Percentiles rank a stretch among this genome's conserved stretches.
These are phyloP conservation scores for Gambusia holbrooki DNA, from an alignment of 2,113 vertebrate species.

Conservation along the genomic window DNA sequence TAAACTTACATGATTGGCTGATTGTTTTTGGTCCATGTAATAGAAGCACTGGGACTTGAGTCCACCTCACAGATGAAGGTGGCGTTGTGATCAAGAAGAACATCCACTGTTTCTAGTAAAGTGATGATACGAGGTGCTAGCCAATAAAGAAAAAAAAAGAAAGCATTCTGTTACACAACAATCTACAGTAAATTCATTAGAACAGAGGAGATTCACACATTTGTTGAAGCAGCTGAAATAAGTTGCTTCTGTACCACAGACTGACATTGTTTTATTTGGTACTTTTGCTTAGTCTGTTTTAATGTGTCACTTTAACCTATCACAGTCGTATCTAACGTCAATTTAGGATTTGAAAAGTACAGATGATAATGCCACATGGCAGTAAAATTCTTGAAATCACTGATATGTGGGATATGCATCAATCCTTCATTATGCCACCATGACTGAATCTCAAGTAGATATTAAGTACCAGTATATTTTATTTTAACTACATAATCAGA, in stretches of 20 bases:
- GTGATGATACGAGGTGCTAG: slow-evolving; percentile 91
- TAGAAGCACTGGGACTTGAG: slow-evolving; percentile 87
- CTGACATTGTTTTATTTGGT: background rate
- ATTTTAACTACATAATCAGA: background rate
- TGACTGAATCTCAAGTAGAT: too few relatives aligned
- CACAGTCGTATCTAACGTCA: background rate
- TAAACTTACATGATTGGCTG: slow-evolving; percentile 88
- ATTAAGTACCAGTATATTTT: too few relatives aligned
- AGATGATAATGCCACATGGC: background rate
- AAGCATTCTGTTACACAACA: slow-evolving; percentile 1
- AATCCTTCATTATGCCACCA: too few relatives aligned
- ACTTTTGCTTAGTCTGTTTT: too few relatives aligned
- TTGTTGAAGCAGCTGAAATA: background rate
- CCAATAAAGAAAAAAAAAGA: slow-evolving; percentile 3
- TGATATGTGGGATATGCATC: background rate
- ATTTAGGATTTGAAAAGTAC: background rate
- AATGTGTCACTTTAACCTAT: too few relatives aligned
- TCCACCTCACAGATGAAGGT: slow-evolving; percentile 96
- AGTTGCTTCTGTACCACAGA: background rate
- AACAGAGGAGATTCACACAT: background rate
- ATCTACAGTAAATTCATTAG: background rate
- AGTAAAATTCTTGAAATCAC: too few relatives aligned
- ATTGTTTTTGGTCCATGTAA: slow-evolving; percentile 95
- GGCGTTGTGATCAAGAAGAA: slow-evolving; percentile 89
- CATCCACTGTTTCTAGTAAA: slow-evolving; percentile 91